Evolutionary conservation across 2,888 invertebrate species (phyloP), one percentile per base, ranked within the genome.

Genomic region (Antheraea yamamai): DNA sequence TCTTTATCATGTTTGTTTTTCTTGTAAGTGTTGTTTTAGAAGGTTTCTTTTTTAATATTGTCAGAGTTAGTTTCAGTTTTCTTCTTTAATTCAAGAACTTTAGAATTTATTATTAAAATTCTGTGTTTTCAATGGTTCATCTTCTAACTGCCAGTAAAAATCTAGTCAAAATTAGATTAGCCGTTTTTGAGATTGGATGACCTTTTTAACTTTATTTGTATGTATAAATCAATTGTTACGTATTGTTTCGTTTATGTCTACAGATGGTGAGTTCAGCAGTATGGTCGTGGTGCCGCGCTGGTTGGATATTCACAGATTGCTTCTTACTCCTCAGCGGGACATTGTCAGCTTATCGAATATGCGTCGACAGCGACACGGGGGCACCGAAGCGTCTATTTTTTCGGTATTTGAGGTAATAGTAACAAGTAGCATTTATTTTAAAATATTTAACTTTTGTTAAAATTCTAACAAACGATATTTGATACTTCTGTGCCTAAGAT

Each of bases 291-390:
- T 94, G 96, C 76, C 95, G 97, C 72, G 95, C 95, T 18, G 96
- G 96, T 0, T 92, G 96, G 92, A 93, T 96, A 81, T 96, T 96
- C 89, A 96, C 96, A 2, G 97, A 97, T 86, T 95, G 96, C 79
- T 96, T 97, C 85, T 91, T 97, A 58, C 89, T 97, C 20, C 89
- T 97, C 68, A 97, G 97, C 80, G 97, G 97, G 0, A 92, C 96
- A 2, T 88, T 97, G 52, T 95, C 96, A 0, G 95, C 97, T 0
- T 96, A 96, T 82, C 95, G 96, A 70, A 92, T 96, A 81, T 93
- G 96, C 6, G 91, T 91, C 72, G 96, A 96, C 78, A 91, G 94
- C 75, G 93, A 90, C 66, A 95, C 95, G 7, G 95, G 95, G 10
- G 94, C 96, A 64, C 95, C 96, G 26, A 95, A 95, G 83, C 92